A percentile compares a stretch with the other conserved stretches of the same genome.
Evolutionary conservation across 2,797 vertebrate species (phyloP).

Genomic region (Clarias pachynema): DNA sequence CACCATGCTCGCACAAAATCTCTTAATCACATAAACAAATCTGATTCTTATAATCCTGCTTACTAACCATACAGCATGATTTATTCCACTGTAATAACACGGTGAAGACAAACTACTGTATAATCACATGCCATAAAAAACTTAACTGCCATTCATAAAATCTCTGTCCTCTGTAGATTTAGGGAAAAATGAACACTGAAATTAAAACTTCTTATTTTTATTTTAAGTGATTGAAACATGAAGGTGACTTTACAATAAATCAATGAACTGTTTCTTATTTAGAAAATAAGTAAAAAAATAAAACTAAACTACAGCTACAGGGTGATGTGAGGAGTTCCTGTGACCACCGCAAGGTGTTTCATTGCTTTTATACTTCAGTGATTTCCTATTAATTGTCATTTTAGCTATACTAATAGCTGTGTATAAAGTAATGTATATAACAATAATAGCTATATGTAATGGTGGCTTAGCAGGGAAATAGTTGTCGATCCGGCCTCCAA

Average conservation of each 20-base stretch:
- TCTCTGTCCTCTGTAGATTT: not conserved
- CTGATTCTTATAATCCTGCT: not conserved
- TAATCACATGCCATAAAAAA: not conserved
- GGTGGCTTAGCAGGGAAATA: not conserved
- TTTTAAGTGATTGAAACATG: not conserved
- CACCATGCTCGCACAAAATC: not conserved
- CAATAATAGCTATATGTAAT: not conserved
- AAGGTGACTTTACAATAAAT: not conserved
- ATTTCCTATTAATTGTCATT: not conserved
- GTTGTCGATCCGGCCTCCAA: no score
- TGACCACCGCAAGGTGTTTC: not conserved
- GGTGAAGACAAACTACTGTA: not conserved
- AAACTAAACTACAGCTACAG: not conserved
- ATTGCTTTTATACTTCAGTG: not conserved
- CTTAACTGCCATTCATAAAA: not conserved
- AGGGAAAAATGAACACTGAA: not conserved
- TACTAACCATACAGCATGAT: not conserved
- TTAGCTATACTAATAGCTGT: no score
- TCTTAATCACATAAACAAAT: constrained; percentile 11
- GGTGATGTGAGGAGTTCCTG: not conserved
- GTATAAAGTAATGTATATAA: not conserved
- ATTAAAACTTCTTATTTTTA: not conserved
- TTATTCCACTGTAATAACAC: constrained; percentile 26
- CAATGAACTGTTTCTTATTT: not conserved
- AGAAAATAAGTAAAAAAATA: not conserved